Percentiles rank a stretch among this genome's conserved stretches.
Evolutionary conservation across 2,888 invertebrate genomes (phyloP).

Genomic region (Cheilosia grossa): DNA sequence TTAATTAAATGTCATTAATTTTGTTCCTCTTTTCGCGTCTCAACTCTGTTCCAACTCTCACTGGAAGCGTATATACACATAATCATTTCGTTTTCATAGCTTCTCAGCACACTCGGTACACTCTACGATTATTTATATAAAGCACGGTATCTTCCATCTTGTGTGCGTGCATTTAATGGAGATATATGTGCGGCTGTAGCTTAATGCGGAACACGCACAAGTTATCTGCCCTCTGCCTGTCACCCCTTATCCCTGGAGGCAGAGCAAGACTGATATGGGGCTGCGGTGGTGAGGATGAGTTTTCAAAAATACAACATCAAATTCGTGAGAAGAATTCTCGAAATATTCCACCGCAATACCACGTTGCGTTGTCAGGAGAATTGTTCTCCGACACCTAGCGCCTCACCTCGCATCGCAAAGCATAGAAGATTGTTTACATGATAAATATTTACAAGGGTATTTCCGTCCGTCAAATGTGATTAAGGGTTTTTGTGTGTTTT

Average conservation of each 20-base stretch:
- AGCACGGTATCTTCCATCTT: conserved; percentile 22
- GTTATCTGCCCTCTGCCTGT: background rate
- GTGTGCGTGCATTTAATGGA: conserved; percentile 27
- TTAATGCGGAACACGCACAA: conserved; percentile 40
- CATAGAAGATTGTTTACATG: conserved; percentile 8
- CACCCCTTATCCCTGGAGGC: background rate
- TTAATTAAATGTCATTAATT: conserved; percentile 50
- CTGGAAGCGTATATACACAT: background rate
- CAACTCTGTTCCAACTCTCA: no score
- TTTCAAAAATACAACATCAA: conserved; percentile 29
- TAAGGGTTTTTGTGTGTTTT: background rate
- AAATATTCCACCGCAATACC: conserved; percentile 19
- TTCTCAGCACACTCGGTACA: background rate
- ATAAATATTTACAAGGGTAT: conserved; percentile 21
- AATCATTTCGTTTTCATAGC: conserved; percentile 2
- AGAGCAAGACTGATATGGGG: no score
- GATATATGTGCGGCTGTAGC: conserved; percentile 2
- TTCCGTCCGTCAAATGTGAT: conserved; percentile 25
- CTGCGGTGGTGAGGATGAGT: background rate
- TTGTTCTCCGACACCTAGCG: conserved; percentile 1
- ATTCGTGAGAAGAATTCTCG: conserved; percentile 47
- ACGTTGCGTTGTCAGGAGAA: background rate
- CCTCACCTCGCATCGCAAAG: no score
- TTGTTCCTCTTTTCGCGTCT: background rate
- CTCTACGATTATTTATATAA: conserved; percentile 35